These are phyloP conservation scores for Drosophila parthenogenetica DNA, from an alignment of 2,888 invertebrate species.

Conservation along the genomic window DNA sequence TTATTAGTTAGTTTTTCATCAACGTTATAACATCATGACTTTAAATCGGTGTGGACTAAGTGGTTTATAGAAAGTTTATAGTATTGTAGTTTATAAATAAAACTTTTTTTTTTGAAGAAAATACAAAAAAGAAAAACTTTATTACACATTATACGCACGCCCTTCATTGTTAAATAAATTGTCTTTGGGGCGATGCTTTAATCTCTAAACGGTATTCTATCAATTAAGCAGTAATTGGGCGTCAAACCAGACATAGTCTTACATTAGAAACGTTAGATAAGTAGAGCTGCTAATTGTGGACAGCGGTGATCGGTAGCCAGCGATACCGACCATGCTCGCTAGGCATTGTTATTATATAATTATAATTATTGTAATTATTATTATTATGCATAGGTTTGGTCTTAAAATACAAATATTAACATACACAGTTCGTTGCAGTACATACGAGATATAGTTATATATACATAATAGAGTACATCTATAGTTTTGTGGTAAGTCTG, in stretches of 20 bases:
- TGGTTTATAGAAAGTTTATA: too few species aligned
- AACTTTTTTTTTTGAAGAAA: slow-evolving; percentile 34
- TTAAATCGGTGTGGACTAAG: too few species aligned
- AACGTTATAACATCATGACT: too few species aligned
- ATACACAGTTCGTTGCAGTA: slow-evolving; percentile 57
- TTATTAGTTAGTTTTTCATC: too few species aligned
- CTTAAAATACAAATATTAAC: slow-evolving; percentile 47
- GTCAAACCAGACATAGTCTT: slow-evolving; percentile 28
- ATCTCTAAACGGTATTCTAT: slow-evolving; percentile 11
- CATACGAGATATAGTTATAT: slow-evolving; percentile 21
- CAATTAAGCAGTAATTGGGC: slow-evolving; percentile 19
- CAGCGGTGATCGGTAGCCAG: slow-evolving; percentile 18
- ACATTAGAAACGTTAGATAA: slow-evolving; percentile 39
- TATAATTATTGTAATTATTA: slow-evolving; percentile 2
- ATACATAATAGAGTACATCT: slow-evolving; percentile 38
- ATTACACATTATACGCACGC: slow-evolving; percentile 27
- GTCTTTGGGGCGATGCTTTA: slow-evolving; percentile 9
- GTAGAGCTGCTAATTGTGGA: slow-evolving; percentile 50
- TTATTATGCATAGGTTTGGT: slow-evolving; percentile 37
- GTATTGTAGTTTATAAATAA: neutral
- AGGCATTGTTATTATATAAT: slow-evolving; percentile 45
- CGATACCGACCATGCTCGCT: slow-evolving; percentile 31
- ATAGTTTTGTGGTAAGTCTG: slow-evolving; percentile 20
- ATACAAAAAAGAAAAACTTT: slow-evolving; percentile 44
- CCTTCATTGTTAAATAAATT: slow-evolving; percentile 17